Conservation (phyloP, 2,797 vertebrate genomes). For the Poecilia wingei region DNA sequence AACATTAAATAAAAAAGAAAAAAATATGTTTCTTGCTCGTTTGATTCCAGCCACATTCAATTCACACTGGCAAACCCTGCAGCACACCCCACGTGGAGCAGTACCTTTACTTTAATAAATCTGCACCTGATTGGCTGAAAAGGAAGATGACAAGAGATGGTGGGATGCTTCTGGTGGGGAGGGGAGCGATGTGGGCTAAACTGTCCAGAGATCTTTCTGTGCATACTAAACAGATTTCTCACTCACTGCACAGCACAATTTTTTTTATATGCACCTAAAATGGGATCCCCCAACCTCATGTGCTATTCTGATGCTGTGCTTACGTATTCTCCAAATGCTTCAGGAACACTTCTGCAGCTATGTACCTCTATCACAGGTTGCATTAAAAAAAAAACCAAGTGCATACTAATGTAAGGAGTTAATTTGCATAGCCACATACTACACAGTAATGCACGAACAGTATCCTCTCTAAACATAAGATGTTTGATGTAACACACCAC, state of each 20-base stretch:
- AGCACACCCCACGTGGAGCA: slow-evolving; percentile 54
- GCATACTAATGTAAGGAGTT: not conserved
- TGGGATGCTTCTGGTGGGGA: slow-evolving; percentile 22
- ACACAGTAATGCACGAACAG: not conserved
- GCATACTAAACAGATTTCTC: slow-evolving; percentile 64
- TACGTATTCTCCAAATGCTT: slow-evolving; percentile 54
- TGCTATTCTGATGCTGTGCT: slow-evolving; percentile 47
- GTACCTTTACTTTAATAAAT: slow-evolving; percentile 63
- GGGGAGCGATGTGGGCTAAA: slow-evolving; percentile 31
- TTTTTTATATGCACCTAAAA: slow-evolving; percentile 57
- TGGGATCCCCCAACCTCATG: slow-evolving; percentile 53
- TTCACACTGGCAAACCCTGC: slow-evolving; percentile 15
- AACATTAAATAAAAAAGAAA: not conserved
- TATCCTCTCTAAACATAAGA: slow-evolving; percentile 17
- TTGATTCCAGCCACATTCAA: slow-evolving; percentile 12
- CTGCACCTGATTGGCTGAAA: slow-evolving; percentile 58
- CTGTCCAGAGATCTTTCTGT: slow-evolving; percentile 57
- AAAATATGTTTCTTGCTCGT: slow-evolving; percentile 10
- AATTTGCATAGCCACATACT: not conserved
- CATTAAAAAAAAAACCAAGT: slow-evolving; percentile 1
- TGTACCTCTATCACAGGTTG: slow-evolving; percentile 14
- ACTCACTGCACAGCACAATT: slow-evolving; percentile 32
- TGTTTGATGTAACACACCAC: slow-evolving; percentile 4
- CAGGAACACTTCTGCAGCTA: slow-evolving; percentile 14
- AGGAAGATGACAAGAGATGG: slow-evolving; percentile 41